Evolutionary conservation across 2,113 vertebrate species (phyloP).

Genomic region (Lipophrys pholis): DNA sequence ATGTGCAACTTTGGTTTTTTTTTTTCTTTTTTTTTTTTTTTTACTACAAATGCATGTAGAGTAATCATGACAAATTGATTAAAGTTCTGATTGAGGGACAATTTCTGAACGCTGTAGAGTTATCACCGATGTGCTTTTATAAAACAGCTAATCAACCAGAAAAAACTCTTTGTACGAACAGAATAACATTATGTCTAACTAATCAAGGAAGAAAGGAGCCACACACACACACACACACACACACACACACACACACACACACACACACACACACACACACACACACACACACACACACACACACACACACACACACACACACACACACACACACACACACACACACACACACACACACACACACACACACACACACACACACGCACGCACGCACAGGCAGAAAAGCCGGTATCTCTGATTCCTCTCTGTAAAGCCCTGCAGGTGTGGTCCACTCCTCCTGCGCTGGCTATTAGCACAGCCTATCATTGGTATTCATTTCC

Average conservation of each 20-base stretch:
- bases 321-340: background rate
- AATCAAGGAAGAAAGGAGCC: slow-evolving; percentile 54
- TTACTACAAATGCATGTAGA: slow-evolving; percentile 23
- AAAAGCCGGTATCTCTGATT: slow-evolving; percentile 51
- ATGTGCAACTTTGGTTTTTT: slow-evolving; percentile 28
- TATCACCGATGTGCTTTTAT: slow-evolving; percentile 49
- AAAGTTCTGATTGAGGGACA: slow-evolving; percentile 54
- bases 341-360: background rate
- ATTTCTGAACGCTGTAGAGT: slow-evolving; percentile 36
- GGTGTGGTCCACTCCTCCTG: slow-evolving; percentile 73
- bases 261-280: background rate
- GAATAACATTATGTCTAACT: slow-evolving; percentile 49
- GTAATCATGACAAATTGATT: slow-evolving; percentile 58
- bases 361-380: background rate
- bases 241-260: background rate
- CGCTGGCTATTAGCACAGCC: slow-evolving; percentile 72
- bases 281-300: background rate
- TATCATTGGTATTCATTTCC: slow-evolving; percentile 83
- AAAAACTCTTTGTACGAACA: slow-evolving; percentile 28
- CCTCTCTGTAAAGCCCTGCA: slow-evolving; percentile 60
- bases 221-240: background rate
- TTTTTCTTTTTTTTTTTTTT: background rate
- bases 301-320: background rate
- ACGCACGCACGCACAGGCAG: background rate
- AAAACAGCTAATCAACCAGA: slow-evolving; percentile 60